Evolutionary conservation across 2,113 vertebrate genomes (phyloP).

Genomic region (Triplophysa tibetana): DNA sequence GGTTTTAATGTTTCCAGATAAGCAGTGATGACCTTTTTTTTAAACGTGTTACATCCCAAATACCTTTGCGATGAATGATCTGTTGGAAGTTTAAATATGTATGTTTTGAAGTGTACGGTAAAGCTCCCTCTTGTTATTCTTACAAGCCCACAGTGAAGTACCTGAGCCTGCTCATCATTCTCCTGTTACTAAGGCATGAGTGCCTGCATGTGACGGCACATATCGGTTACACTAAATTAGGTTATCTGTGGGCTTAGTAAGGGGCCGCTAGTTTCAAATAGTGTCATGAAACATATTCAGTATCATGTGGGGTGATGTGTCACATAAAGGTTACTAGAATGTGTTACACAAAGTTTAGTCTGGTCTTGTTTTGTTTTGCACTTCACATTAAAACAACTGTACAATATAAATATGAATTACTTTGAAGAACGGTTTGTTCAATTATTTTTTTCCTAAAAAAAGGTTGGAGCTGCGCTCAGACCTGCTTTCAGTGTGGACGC

Average conservation of each 20-base stretch:
- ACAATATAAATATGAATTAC: background rate
- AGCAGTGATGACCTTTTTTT: too few species aligned
- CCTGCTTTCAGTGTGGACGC: constrained; percentile 89
- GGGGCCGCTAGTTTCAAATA: constrained; percentile 9
- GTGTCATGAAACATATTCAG: constrained; percentile 12
- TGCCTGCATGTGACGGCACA: background rate
- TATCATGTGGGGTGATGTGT: background rate
- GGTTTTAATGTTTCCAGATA: background rate
- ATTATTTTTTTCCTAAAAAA: background rate
- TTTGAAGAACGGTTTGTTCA: too few species aligned
- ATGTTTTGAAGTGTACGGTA: background rate
- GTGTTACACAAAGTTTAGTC: background rate
- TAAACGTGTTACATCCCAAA: background rate
- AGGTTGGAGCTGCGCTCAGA: constrained; percentile 92
- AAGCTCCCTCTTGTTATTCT: constrained; percentile 16
- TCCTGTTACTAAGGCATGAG: constrained; percentile 17
- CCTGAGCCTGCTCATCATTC: constrained; percentile 12
- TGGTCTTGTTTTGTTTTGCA: background rate
- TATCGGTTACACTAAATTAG: constrained; percentile 38
- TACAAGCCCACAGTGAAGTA: background rate
- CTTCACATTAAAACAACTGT: background rate
- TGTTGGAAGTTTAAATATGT: background rate
- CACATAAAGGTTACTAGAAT: background rate
- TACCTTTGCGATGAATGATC: background rate
- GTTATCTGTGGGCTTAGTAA: background rate